Conservation (phyloP, 2,888 invertebrate genomes). For the Noctua janthe region DNA sequence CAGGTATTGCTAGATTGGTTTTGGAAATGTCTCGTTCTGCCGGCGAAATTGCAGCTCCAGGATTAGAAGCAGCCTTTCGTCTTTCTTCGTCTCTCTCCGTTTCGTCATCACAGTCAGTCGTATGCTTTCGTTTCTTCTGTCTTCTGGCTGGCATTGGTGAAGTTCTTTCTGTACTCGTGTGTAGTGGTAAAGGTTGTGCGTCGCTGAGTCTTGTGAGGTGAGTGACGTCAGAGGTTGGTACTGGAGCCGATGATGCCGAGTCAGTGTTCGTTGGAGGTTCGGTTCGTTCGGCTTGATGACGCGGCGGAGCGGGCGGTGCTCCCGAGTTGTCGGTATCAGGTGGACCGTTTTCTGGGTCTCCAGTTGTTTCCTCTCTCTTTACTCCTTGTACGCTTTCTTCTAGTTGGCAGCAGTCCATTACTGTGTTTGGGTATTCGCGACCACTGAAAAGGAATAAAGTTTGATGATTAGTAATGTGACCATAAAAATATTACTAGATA, state of each 20-base stretch:
- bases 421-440: slow-evolving; percentile 96
- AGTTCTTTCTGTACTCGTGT: slow-evolving; percentile 85
- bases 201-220: slow-evolving; percentile 86
- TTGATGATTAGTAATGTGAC: slow-evolving; percentile 14
- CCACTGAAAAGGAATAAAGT: slow-evolving; percentile 90
- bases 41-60: slow-evolving; percentile 83
- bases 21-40: slow-evolving; percentile 86
- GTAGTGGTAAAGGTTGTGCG: slow-evolving; percentile 84
- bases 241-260: slow-evolving; percentile 84
- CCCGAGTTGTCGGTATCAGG: slow-evolving; percentile 94
- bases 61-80: slow-evolving; percentile 86
- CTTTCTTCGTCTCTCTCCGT: slow-evolving; percentile 85
- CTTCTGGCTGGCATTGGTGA: slow-evolving; percentile 92
- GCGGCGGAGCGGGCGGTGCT: slow-evolving; percentile 81
- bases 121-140: slow-evolving; percentile 89
- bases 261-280: slow-evolving; percentile 84
- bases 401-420: slow-evolving; percentile 98
- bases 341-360: slow-evolving; percentile 96
- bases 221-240: slow-evolving; percentile 84
- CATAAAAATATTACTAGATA: not conserved
- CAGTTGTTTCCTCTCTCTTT: slow-evolving; percentile 95
- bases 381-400: slow-evolving; percentile 95
- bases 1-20: slow-evolving; percentile 83
- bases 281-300: slow-evolving; percentile 84
- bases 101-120: slow-evolving; percentile 85